Base-by-base conservation (phyloP, 2,888 invertebrate genomes). In the Geotrupes spiniger region DNA sequence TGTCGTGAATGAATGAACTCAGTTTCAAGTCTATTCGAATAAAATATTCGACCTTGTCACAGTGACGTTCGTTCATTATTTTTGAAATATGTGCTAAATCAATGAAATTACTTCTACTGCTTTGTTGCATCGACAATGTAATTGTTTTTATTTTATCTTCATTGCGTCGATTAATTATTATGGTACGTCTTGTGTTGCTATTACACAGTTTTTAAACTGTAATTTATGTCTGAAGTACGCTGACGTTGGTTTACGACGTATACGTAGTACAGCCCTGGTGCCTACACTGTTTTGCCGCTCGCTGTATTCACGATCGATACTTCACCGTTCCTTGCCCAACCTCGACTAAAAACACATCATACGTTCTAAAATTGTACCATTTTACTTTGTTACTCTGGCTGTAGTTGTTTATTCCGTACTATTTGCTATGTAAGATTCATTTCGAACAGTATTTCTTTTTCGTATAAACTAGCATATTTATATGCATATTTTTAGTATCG, bases 191-290 rank as follows among this genome's bases (percentile, higher is more conserved):
- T 15, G 33, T 10, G 10, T 33, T 33, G 2, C 2, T 33, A 12
- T 33, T 33, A 14, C 12, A 10, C 12, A 33, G 8, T 10, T 10
- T 10, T 3, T 3, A 33, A 33, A 12, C 2, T 33, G 31, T 29
- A 33, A 33, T 33, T 33, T 33, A 33, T 33, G 15, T 33, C 11
- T 33, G 4, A 46, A 43, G 27, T 48, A 44, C 36, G 44, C 39
- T 40, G 44, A 45, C 45, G 44, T 43, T 15, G 33, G 40, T 42
- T 40, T 42, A 52, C 51, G 55, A 52, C 54, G 51, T 54, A 53
- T 56, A 54, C 57, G 28, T 57, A 57, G 54, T 53, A 53, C 56
- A 53, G 54, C 53, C 42, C 47, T 58, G 58, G 51, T 51, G 54
- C 54, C 53, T 33, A 33, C 33, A 33, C 33, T 33, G 33, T 33